Conservation (phyloP, 2,113 vertebrate genomes). For the Platichthys flesus region DNA sequence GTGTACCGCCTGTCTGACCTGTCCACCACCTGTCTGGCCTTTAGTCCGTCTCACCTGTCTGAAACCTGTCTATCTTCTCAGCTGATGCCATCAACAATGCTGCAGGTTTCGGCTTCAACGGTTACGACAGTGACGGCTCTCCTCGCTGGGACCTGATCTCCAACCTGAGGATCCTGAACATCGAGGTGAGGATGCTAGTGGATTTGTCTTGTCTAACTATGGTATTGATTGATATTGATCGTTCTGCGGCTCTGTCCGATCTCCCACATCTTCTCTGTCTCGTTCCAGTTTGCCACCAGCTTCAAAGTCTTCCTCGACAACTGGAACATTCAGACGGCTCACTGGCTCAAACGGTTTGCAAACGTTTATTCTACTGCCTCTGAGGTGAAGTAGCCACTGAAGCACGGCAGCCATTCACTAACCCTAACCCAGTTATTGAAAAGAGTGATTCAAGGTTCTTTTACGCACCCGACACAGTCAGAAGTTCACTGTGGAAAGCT, state of each 20-base stretch:
- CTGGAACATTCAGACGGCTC: constrained; percentile 97
- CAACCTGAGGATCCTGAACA: constrained; percentile 91
- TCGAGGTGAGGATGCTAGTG: constrained; percentile 84
- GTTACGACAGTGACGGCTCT: constrained; percentile 87
- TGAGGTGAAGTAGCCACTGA: background rate
- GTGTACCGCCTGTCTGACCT: background rate
- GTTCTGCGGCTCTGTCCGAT: background rate
- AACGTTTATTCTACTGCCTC: background rate
- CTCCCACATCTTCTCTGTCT: constrained; percentile 34
- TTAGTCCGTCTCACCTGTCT: background rate
- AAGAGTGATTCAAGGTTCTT: too few relatives aligned
- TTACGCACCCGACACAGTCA: too few relatives aligned
- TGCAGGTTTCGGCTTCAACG: constrained; percentile 94
- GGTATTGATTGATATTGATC: background rate
- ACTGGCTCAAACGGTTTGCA: constrained; percentile 93
- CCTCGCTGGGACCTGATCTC: constrained; percentile 92
- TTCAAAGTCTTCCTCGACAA: constrained; percentile 98
- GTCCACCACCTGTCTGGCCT: too few relatives aligned
- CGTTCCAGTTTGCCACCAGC: constrained; percentile 91
- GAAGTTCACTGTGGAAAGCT: too few relatives aligned
- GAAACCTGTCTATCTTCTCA: constrained; percentile 47
- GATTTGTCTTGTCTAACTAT: too few relatives aligned
- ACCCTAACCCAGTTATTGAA: too few relatives aligned
- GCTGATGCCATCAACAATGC: constrained; percentile 97
- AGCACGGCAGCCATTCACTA: too few relatives aligned